These are phyloP conservation scores for Pteronura brasiliensis DNA, from an alignment of 2,113 vertebrate genomes.

Conservation along the genomic window DNA sequence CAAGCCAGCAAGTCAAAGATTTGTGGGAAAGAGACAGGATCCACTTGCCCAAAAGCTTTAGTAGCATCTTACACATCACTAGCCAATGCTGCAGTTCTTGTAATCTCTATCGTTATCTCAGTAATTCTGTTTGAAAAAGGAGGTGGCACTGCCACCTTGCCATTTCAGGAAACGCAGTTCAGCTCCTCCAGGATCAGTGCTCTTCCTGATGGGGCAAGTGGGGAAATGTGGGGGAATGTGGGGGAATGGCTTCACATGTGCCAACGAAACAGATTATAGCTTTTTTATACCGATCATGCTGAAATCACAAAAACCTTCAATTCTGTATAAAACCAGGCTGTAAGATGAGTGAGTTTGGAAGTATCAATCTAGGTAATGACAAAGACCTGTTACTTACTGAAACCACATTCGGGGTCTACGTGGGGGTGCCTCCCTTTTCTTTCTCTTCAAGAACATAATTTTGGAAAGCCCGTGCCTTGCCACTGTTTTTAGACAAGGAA, in stretches of 20 bases:
- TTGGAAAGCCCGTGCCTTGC: not conserved
- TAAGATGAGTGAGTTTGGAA: not conserved
- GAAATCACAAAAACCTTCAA: constrained; percentile 35
- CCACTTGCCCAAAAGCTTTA: not conserved
- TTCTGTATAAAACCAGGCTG: not conserved
- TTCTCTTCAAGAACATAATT: not conserved
- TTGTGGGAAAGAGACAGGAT: not conserved
- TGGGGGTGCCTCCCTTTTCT: not conserved
- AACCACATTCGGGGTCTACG: not conserved
- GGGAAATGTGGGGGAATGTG: not conserved
- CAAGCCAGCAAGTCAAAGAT: constrained; percentile 17
- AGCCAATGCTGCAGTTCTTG: not conserved
- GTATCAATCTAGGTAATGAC: not conserved
- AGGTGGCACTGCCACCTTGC: constrained; percentile 14
- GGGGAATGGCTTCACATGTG: constrained; percentile 53
- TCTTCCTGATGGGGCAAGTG: constrained; percentile 37
- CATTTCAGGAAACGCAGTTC: constrained; percentile 50
- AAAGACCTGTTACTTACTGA: constrained; percentile 26
- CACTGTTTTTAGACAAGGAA: not conserved
- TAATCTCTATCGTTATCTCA: not conserved
- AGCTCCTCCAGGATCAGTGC: constrained; percentile 66
- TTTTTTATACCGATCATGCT: constrained; percentile 36
- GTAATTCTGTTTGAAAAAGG: constrained; percentile 46
- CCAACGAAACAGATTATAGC: not conserved
- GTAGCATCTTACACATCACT: not conserved